Conservation (phyloP, 2,113 vertebrate species). For the Pituophis catenifer region DNA sequence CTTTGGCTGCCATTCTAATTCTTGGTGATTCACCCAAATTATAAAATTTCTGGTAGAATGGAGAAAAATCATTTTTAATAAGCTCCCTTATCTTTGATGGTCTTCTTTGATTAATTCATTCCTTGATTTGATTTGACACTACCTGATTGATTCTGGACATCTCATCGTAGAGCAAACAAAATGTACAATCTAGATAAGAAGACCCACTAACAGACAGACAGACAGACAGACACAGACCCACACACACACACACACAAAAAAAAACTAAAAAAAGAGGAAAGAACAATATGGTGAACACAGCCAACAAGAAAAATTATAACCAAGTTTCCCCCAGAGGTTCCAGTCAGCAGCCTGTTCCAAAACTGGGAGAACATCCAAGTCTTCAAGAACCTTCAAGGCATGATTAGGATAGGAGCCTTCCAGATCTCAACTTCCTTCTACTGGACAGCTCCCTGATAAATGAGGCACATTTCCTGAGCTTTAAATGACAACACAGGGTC, state of each 20-base stretch:
- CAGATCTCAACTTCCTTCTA: background rate
- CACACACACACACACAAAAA: background rate
- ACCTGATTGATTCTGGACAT: background rate
- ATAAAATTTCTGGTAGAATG: background rate
- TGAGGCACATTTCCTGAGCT: background rate
- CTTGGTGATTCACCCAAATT: background rate
- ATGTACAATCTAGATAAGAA: background rate
- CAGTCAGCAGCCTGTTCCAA: background rate
- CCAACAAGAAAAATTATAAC: background rate
- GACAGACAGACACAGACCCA: background rate
- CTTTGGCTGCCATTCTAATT: background rate
- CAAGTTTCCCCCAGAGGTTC: background rate
- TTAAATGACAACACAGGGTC: background rate
- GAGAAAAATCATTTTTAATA: background rate
- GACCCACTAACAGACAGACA: background rate
- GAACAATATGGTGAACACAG: background rate
- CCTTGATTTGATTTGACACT: background rate
- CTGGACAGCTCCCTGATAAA: background rate
- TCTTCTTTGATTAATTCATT: background rate
- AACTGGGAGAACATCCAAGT: background rate
- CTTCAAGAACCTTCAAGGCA: background rate
- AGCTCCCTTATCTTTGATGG: background rate
- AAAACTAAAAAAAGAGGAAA: background rate
- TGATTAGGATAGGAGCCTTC: background rate
- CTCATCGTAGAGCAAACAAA: background rate